A percentile compares a stretch with the other conserved stretches of the same genome.
phyloP scores from a whole-genome alignment of 2,113 vertebrate species.

The Illadopsis cleaveri region DNA sequence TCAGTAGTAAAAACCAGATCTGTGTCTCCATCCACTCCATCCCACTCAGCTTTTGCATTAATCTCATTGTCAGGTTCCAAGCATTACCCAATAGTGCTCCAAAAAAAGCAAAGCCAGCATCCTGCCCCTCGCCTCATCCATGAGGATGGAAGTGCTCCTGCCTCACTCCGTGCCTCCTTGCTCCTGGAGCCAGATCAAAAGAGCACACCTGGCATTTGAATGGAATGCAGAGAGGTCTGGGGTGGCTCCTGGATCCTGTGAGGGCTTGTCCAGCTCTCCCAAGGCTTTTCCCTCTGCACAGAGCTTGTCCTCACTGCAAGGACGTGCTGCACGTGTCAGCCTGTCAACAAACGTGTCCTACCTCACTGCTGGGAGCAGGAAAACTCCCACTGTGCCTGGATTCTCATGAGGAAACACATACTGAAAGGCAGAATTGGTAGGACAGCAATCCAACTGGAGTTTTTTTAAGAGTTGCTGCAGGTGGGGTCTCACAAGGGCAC shows the following conservation, averaged over 20 bases:
- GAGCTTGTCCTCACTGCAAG: background rate
- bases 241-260: constrained; percentile 18
- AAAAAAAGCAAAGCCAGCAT: background rate
- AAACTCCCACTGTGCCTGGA: background rate
- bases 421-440: background rate
- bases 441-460: background rate
- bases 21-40: background rate
- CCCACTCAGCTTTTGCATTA: background rate
- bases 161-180: background rate
- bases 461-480: background rate
- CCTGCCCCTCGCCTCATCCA: background rate
- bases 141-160: background rate
- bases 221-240: constrained; percentile 23
- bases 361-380: background rate
- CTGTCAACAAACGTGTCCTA: background rate
- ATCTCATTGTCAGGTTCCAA: background rate
- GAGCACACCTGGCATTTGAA: constrained; percentile 22
- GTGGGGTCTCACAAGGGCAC: background rate
- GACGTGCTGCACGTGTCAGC: background rate
- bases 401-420: background rate
- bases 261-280: constrained; percentile 38
- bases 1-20: background rate
- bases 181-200: constrained; percentile 13
- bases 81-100: background rate
- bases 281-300: background rate